Base-by-base conservation (phyloP, 2,888 invertebrate species). In the Eubasilissa splendida region DNA sequence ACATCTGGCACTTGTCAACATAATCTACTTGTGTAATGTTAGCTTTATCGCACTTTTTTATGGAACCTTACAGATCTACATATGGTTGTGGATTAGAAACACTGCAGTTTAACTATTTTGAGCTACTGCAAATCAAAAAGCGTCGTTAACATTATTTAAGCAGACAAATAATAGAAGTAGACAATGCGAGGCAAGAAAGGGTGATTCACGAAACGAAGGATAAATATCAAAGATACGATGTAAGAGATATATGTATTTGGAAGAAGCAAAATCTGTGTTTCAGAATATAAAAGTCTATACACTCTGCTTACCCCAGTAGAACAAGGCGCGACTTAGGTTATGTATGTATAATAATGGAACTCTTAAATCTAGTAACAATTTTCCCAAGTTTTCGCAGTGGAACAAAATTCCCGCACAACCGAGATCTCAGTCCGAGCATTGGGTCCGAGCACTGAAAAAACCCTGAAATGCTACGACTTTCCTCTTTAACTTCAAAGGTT, bases 401-500 rank as follows among this genome's bases (percentile, higher is more conserved):
- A 50, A 42, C 33, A 50, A 66, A 42, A 11, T 66, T 66, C n/a
- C 14, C 8, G 3, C n/a, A n/a, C 52, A 12, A 11, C n/a, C 68
- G 22, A 22, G 22, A 22, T 22, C 22, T 22, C 22, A 22, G 22
- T 22, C 22, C 22, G 68, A 68, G n/a, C 68, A 1, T 68, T 31
- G 12, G 7, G 63, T 63, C 63, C 63, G 63, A 63, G 12, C 63
- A 10, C 63, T 12, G 11, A n/a, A 68, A 52, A 68, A 68, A n/a
- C 50, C 68, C 66, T 50, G 68, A n/a, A 68, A 52, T 50, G 52
- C 50, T 50, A 42, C 52, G 50, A 50, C 68, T 68, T n/a, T 68
- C 52, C 68, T 52, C 52, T 68, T 68, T 68, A 5, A 50, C 68
- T 68, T 68, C 68, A 68, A 68, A 68, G 68, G 68, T 50, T 52